These are phyloP conservation scores for Plagodis pulveraria DNA, from an alignment of 2,888 invertebrate genomes.

Conservation along the genomic window DNA sequence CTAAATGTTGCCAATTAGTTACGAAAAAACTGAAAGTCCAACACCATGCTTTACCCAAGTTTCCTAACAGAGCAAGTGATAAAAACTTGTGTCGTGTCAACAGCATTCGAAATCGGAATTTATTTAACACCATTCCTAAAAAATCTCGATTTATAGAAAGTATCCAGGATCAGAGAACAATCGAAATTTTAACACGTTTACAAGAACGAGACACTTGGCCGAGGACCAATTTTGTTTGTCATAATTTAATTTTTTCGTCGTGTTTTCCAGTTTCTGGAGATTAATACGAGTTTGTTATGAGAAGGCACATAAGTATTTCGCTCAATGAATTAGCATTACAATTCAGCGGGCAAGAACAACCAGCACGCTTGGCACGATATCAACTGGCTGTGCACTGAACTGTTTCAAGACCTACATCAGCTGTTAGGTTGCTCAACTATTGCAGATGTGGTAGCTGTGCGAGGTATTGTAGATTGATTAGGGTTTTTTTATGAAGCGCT, in stretches of 20 bases:
- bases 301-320: no score
- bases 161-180: conserved; percentile 69
- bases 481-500: no score
- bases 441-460: no score
- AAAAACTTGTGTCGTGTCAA: conserved; percentile 45
- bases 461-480: no score
- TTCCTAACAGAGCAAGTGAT: conserved; percentile 32
- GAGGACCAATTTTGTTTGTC: conserved; percentile 33
- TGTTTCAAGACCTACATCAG: no score
- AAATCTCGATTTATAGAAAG: conserved; percentile 52
- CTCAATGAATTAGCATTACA: no score
- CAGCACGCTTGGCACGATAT: no score
- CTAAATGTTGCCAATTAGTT: background rate
- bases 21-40: background rate
- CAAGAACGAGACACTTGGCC: conserved; percentile 32
- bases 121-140: conserved; percentile 66
- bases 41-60: conserved; percentile 9
- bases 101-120: conserved; percentile 57
- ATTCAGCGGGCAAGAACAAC: no score
- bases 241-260: conserved; percentile 30
- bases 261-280: conserved; percentile 31
- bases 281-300: background rate
- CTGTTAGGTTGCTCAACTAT: no score
- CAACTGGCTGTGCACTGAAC: no score
- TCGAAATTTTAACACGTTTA: conserved; percentile 68